Percentiles rank a stretch among this genome's conserved stretches.
These are phyloP conservation scores for Pentamera pediparva DNA, from an alignment of 53 echinoderm and acorn worm genomes.

Conservation along the genomic window DNA sequence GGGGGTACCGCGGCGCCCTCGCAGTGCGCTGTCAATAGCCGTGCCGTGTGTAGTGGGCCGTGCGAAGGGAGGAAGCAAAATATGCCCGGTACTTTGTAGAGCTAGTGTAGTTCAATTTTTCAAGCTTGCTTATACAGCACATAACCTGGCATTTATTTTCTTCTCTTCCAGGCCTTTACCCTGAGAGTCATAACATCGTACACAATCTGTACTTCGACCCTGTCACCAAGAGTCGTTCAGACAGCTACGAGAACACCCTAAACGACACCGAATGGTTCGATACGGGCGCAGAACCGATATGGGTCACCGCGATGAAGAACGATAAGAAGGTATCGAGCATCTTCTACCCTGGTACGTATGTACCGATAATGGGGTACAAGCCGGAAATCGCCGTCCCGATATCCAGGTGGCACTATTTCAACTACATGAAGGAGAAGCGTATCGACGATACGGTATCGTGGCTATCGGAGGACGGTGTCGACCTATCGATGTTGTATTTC, in stretches of 20 bases:
- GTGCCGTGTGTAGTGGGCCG: too few relatives aligned
- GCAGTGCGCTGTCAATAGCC: too few relatives aligned
- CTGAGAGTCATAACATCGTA: slow-evolving; percentile 60
- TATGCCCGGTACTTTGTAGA: not conserved
- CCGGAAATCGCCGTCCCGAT: slow-evolving; percentile 24
- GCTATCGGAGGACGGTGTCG: slow-evolving; percentile 70
- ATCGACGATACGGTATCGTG: slow-evolving; percentile 70
- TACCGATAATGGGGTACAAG: slow-evolving; percentile 58
- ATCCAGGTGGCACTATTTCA: slow-evolving; percentile 36
- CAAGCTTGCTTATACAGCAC: too few relatives aligned
- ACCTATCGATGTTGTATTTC: slow-evolving; percentile 72
- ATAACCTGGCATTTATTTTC: not conserved
- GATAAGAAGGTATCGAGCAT: slow-evolving; percentile 63
- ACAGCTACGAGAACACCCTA: slow-evolving; percentile 47
- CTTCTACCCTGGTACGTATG: slow-evolving; percentile 78
- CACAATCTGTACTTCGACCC: slow-evolving; percentile 56
- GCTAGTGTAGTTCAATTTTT: not conserved
- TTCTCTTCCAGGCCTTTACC: slow-evolving; percentile 47
- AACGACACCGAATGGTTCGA: slow-evolving; percentile 69
- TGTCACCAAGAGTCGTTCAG: slow-evolving; percentile 36
- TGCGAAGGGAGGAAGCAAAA: not conserved
- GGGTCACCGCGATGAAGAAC: slow-evolving; percentile 77
- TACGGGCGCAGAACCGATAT: slow-evolving; percentile 59
- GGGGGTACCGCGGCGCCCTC: too few relatives aligned
- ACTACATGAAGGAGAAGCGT: slow-evolving; percentile 50